phyloP scores from a whole-genome alignment of 1,140 invertebrate species.

The Drosophila nigromelanica region DNA sequence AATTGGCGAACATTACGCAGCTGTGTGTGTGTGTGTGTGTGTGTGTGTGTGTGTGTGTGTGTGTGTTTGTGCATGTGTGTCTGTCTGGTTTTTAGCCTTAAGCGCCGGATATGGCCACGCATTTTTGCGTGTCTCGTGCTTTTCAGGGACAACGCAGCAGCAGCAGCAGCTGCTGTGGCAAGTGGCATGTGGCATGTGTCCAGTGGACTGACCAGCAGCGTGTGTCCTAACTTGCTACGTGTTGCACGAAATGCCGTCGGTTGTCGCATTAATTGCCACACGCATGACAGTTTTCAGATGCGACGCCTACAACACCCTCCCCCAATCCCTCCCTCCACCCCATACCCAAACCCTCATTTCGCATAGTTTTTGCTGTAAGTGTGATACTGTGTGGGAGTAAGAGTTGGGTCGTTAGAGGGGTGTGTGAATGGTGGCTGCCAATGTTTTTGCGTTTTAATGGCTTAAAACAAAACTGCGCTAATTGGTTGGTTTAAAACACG shows the following conservation, averaged over 20 bases:
- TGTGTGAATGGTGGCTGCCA: background rate
- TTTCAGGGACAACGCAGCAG: conserved; percentile 30
- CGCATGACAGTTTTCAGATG: conserved; percentile 44
- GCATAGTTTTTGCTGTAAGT: background rate
- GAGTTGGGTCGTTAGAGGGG: background rate
- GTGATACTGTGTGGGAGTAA: too few relatives aligned
- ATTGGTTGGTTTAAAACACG: conserved; percentile 17
- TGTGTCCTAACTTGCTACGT: conserved; percentile 28
- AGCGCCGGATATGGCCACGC: conserved; percentile 19
- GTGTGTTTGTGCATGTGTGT: too few relatives aligned
- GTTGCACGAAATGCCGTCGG: conserved; percentile 46
- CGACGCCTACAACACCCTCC: too few relatives aligned
- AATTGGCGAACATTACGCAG: too few relatives aligned
- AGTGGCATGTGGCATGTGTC: conserved; percentile 27
- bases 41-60: too few relatives aligned
- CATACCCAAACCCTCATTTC: conserved; percentile 1
- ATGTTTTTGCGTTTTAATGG: conserved; percentile 25
- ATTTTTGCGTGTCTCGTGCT: conserved; percentile 26
- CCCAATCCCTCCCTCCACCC: background rate
- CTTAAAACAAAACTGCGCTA: conserved; percentile 32
- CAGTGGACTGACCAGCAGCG: conserved; percentile 10
- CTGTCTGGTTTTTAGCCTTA: conserved; percentile 25
- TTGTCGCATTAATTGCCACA: conserved; percentile 50
- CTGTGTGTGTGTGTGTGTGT: too few relatives aligned
- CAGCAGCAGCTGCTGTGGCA: conserved; percentile 15